Percentiles rank a stretch among this genome's conserved stretches.
These are phyloP conservation scores for Botia kubotai DNA, from an alignment of 2,797 vertebrate genomes.

Conservation along the genomic window DNA sequence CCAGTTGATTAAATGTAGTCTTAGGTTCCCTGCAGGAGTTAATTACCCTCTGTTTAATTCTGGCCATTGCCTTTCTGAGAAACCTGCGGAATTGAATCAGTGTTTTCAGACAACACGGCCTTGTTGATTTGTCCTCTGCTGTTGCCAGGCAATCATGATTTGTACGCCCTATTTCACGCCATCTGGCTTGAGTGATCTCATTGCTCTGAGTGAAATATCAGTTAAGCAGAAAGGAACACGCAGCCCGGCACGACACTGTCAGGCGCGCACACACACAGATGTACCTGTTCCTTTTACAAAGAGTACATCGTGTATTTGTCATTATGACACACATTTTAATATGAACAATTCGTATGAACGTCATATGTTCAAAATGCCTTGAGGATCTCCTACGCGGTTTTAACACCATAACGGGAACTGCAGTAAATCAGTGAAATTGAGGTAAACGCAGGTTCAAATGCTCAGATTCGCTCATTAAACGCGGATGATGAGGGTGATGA, in stretches of 20 bases:
- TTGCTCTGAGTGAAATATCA: slow-evolving; percentile 34
- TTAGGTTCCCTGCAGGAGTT: neutral
- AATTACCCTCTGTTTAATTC: neutral
- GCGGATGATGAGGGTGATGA: no score
- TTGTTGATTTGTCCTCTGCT: slow-evolving; percentile 15
- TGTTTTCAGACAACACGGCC: slow-evolving; percentile 23
- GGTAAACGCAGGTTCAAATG: neutral
- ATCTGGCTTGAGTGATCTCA: slow-evolving; percentile 33
- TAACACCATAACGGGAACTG: no score
- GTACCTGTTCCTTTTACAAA: neutral
- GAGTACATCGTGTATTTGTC: neutral
- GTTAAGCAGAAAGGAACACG: slow-evolving; percentile 16
- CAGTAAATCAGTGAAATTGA: neutral
- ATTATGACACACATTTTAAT: neutral
- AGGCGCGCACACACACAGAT: slow-evolving; percentile 24
- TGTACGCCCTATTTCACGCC: slow-evolving; percentile 36
- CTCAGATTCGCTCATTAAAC: neutral
- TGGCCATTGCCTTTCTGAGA: slow-evolving; percentile 4
- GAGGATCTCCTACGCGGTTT: neutral
- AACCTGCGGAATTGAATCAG: slow-evolving; percentile 48
- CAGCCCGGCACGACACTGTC: neutral
- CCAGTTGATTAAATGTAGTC: neutral
- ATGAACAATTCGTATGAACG: neutral
- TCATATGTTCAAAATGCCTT: neutral
- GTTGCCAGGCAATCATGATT: slow-evolving; percentile 61